A percentile compares a stretch with the other conserved stretches of the same genome.
phyloP scores from a whole-genome alignment of 2,113 vertebrate species.

The Abramis brama region DNA sequence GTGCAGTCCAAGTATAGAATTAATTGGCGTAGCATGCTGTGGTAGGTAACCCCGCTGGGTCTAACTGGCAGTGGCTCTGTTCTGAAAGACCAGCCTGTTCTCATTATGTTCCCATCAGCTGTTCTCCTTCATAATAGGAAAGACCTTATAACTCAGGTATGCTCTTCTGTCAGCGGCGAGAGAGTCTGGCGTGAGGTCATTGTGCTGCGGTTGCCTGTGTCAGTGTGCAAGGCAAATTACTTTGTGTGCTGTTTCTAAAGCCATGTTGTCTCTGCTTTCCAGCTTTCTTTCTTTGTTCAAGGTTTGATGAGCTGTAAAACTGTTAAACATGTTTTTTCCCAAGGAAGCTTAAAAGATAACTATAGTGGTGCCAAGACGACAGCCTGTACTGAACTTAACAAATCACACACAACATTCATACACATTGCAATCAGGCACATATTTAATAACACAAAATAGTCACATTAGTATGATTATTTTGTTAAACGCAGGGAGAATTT shows the following conservation, averaged over 20 bases:
- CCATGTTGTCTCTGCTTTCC: slow-evolving; percentile 23
- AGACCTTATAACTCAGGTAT: slow-evolving; percentile 57
- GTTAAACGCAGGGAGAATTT: neutral
- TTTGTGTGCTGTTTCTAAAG: slow-evolving; percentile 37
- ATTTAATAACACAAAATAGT: neutral
- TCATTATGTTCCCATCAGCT: slow-evolving; percentile 56
- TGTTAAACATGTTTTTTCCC: slow-evolving; percentile 48
- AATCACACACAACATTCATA: neutral
- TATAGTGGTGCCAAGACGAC: slow-evolving; percentile 47
- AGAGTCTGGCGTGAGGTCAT: slow-evolving; percentile 41
- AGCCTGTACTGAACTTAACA: neutral
- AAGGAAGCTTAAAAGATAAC: slow-evolving; percentile 47
- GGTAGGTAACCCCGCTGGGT: slow-evolving; percentile 25
- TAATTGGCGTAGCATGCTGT: neutral
- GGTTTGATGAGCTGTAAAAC: slow-evolving; percentile 68
- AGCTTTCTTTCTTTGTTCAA: slow-evolving; percentile 38
- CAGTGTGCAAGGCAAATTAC: slow-evolving; percentile 47
- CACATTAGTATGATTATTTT: neutral
- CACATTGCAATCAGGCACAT: neutral
- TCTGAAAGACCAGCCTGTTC: slow-evolving; percentile 31
- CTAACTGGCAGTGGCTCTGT: slow-evolving; percentile 33
- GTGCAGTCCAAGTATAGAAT: neutral
- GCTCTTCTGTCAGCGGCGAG: slow-evolving; percentile 34
- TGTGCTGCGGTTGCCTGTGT: slow-evolving; percentile 31
- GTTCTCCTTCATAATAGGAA: slow-evolving; percentile 38